Conservation (phyloP, 2,113 vertebrate genomes). For the Hippolais icterina region DNA sequence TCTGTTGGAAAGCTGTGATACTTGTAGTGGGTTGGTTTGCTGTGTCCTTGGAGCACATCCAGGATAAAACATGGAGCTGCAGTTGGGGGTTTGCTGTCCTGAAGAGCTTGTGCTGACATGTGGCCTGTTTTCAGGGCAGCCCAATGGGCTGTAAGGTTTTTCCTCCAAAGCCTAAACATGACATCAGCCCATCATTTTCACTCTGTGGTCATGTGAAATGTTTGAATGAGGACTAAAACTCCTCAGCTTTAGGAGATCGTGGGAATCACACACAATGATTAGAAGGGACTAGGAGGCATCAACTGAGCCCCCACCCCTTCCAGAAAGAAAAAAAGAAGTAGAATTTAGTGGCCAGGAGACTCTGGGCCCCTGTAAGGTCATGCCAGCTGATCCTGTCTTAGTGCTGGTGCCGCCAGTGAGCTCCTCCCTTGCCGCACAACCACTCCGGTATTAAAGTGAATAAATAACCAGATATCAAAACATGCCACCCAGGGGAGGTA, state of each 20-base stretch:
- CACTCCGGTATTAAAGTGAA: neutral
- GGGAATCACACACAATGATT: neutral
- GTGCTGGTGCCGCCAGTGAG: neutral
- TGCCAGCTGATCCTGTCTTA: neutral
- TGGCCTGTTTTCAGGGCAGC: neutral
- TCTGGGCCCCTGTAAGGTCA: neutral
- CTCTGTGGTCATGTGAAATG: neutral
- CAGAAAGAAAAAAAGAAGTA: neutral
- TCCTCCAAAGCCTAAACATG: neutral
- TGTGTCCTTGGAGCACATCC: neutral
- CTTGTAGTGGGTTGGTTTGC: neutral
- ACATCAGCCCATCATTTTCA: neutral
- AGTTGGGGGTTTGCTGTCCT: neutral
- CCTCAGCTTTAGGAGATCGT: neutral
- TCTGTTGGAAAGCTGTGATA: conserved; percentile 22
- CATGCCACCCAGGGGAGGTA: neutral
- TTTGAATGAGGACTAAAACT: neutral
- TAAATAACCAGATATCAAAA: conserved; percentile 48
- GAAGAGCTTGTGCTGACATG: neutral
- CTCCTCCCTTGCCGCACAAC: neutral
- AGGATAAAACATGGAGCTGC: neutral
- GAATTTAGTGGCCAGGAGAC: neutral
- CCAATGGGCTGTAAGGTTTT: neutral
- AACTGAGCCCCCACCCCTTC: neutral
- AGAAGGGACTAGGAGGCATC: neutral